Base-by-base conservation (phyloP, 2,113 vertebrate genomes). In the Balaeniceps rex region DNA sequence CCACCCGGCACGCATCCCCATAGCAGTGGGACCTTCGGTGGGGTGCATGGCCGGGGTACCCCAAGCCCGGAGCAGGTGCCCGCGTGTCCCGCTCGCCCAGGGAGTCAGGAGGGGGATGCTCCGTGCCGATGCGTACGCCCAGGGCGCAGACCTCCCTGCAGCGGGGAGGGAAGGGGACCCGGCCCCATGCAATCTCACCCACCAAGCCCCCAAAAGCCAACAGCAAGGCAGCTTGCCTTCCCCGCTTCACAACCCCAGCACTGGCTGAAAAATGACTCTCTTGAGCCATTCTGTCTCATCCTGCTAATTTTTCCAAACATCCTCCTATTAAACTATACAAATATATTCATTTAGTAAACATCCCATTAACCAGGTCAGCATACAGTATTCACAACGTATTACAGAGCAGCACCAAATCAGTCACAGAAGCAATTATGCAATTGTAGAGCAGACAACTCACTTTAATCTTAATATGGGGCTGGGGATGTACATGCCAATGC, bases 291-390 rank as follows among this genome's bases (percentile, higher is more conserved):
- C 89, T 74, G 96, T 54, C 87, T 82, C 79, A 94, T 94, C 71
- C 78, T 47, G 63, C 89, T 96, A 80, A 95, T 96, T 96, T 97
- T 96, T 86, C 58, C 58, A 77, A 97, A 83, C 78, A 86, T 91
- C 85, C 64, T 54, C 75, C 91, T 90, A 91, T 96, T 94, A 96
- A 91, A 89, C 92, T 77, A 79, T 74, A 95, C 93, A 94, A 97
- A 97, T 93, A 97, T 54, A 96, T 94, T 87, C 93, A 86, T 86
- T 94, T 80, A 94, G 91, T 96, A 97, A 97, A 96, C 85, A 96
- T 83, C 84, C 91, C 87, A 96, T 96, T 96, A 97, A 94, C 89
- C 93, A 94, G 93, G 94, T 90, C 95, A 94, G 87, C 38, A 31
- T 81, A 80, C 78, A 88, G 75, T 70, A 71, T 90, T 94, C 96